These are phyloP conservation scores for Petaurus breviceps DNA, from an alignment of 2,113 vertebrate genomes.

Conservation along the genomic window DNA sequence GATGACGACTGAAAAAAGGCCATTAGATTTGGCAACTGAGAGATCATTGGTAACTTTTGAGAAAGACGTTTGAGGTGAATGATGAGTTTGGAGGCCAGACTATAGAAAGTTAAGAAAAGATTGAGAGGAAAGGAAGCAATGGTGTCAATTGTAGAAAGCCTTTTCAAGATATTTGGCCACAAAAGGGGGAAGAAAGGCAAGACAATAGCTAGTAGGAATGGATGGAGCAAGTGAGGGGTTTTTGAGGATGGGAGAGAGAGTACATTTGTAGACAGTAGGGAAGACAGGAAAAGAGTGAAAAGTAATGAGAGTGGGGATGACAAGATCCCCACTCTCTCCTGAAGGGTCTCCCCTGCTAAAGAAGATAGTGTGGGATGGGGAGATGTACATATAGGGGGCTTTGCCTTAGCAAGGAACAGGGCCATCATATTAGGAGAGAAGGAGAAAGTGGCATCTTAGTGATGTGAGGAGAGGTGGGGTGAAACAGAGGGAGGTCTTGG, in stretches of 20 bases:
- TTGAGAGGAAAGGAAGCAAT: no score
- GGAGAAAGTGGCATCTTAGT: neutral
- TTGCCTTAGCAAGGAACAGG: neutral
- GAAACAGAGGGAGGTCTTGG: neutral
- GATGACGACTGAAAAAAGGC: neutral
- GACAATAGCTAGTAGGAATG: no score
- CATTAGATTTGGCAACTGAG: neutral
- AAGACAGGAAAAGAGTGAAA: neutral
- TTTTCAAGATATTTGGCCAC: no score
- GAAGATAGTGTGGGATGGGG: neutral
- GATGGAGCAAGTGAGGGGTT: neutral
- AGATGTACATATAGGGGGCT: neutral
- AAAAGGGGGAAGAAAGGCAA: no score
- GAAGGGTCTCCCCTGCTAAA: neutral
- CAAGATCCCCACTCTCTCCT: neutral
- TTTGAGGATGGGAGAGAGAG: neutral
- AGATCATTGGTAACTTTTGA: no score
- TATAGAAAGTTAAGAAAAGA: no score
- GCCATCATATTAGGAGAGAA: neutral
- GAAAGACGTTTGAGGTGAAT: no score
- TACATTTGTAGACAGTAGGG: neutral
- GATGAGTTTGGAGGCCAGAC: no score
- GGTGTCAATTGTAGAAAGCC: no score
- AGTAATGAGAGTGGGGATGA: neutral
- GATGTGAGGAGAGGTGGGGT: neutral